Evolutionary conservation across 2,888 invertebrate genomes (phyloP), one percentile per base, ranked within the genome.

Genomic region (Cataglyphis livida): DNA sequence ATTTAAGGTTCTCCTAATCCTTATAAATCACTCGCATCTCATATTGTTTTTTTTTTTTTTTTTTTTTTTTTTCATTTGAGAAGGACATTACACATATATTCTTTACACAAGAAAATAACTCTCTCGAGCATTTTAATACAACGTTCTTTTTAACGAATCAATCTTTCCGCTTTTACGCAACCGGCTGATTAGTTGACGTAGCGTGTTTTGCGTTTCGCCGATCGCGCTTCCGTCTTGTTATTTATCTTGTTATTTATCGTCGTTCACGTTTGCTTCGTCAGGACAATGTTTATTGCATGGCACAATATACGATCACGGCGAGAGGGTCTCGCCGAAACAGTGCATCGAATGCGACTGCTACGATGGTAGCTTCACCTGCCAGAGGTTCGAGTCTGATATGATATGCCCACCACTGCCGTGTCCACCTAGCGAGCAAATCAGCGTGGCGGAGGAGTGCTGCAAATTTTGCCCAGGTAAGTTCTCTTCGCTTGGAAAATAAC

Each of bases 361-460:
- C 93, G 97, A 98, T 94, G 98, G 98, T 71, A 96, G 96, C 92
- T 97, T 98, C 97, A 96, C 96, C 92, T 98, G 98, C 95, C 95
- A 96, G 88, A 96, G 96, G 91, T 96, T 96, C 84, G 96, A 97
- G 94, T 97, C 97, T 48, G 96, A 96, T 91, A 96, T 96, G 82
- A 96, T 96, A 90, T 98, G 98, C 95, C 98, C 98, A 70, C 95
- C 96, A 91, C 96, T 98, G 90, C 96, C 97, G 76, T 98, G 98
- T 95, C 97, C 97, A 87, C 95, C 96, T 73, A 96, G 96, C 87
- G 96, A 97, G 93, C 97, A 98, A 95, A 97, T 98, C 94, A 96
- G 96, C 91, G 97, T 98, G 85, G 97, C 97, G 71, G 98, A 97
- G 84, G 97, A 98, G 95, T 98, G 98, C 95, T 98, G 98, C 96